Conservation (phyloP, 1,140 invertebrate species). For the Geopemphigus sp. region DNA sequence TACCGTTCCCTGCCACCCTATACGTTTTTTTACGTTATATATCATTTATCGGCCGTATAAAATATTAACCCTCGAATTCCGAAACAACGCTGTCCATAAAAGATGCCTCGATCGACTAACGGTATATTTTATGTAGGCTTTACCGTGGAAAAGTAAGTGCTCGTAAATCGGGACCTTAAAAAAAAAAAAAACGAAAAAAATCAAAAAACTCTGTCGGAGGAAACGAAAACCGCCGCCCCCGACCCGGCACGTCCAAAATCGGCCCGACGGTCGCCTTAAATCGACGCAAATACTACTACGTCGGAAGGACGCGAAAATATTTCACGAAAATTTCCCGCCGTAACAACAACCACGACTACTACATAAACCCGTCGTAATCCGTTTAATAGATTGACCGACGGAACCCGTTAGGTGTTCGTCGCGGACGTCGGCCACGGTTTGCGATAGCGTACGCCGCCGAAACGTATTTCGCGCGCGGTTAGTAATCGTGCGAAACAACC, state of each 20-base stretch:
- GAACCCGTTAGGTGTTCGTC: no score
- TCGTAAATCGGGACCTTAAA: background rate
- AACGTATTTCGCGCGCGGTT: slow-evolving; percentile 22
- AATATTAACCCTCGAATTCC: background rate
- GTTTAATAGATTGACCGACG: no score
- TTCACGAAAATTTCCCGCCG: background rate
- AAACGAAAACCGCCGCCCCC: no score
- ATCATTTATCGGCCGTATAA: no score
- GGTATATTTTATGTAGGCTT: background rate
- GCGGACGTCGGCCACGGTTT: background rate
- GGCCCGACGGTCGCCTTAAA: background rate
- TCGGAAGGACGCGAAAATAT: background rate
- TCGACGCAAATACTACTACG: background rate
- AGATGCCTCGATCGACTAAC: background rate
- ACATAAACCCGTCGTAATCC: no score
- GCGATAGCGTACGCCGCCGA: background rate
- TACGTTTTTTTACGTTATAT: no score
- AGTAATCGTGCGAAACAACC: slow-evolving; percentile 26
- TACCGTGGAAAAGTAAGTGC: background rate
- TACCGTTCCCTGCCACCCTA: no score
- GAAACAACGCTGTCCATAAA: background rate
- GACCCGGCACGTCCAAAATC: background rate
- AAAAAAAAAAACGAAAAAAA: slow-evolving; percentile 1
- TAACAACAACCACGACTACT: no score
- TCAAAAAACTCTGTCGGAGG: background rate